Conservation (phyloP, 2,888 invertebrate species). For the Lymantria monacha region DNA sequence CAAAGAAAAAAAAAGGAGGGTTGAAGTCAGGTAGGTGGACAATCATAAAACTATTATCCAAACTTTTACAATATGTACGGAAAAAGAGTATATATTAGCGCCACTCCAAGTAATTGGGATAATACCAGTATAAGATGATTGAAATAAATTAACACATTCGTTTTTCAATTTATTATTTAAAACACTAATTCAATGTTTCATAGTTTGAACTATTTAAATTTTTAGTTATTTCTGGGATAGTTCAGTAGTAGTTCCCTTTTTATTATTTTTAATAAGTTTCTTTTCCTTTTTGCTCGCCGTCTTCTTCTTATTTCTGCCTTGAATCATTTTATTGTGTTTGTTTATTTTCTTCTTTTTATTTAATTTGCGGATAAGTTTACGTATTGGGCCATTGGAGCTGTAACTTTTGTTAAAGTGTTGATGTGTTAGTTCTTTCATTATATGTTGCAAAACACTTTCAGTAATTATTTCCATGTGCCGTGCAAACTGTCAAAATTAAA, state of each 20-base stretch:
- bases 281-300: conserved; percentile 11
- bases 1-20: too few species aligned
- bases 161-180: too few species aligned
- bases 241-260: conserved; percentile 6
- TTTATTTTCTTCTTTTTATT: conserved; percentile 25
- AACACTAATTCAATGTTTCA: too few species aligned
- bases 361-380: conserved; percentile 13
- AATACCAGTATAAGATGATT: too few species aligned
- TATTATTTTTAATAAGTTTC: conserved; percentile 11
- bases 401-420: conserved; percentile 21
- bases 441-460: conserved; percentile 42
- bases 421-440: conserved; percentile 38
- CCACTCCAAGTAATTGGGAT: too few species aligned
- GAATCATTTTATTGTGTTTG: conserved; percentile 13
- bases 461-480: conserved; percentile 46
- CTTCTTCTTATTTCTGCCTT: conserved; percentile 15
- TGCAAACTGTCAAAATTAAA: conserved; percentile 36
- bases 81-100: too few species aligned
- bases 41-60: too few species aligned
- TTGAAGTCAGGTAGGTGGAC: too few species aligned
- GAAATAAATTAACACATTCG: too few species aligned
- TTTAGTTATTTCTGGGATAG: background rate
- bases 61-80: too few species aligned
- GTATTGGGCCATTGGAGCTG: conserved; percentile 14
- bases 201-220: too few species aligned